phyloP scores from a whole-genome alignment of 2,113 vertebrate species.

The Pseudorectes ferrugineus region DNA sequence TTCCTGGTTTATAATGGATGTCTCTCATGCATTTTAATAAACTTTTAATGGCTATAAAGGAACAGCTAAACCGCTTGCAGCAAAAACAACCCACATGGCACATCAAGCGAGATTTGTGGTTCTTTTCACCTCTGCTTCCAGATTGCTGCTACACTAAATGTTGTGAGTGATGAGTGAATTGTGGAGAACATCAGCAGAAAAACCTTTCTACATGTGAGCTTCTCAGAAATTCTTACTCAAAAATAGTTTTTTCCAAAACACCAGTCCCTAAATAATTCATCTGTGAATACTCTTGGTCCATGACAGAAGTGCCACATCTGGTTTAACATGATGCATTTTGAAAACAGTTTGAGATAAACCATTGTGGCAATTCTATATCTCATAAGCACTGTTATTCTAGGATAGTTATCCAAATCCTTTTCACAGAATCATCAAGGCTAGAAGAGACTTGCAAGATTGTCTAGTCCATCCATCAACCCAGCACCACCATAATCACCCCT shows the following conservation, averaged over 20 bases:
- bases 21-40: constrained; percentile 45
- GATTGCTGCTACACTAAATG: not conserved
- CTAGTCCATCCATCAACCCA: not conserved
- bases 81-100: not conserved
- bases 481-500: not conserved
- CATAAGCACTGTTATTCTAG: not conserved
- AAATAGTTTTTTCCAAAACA: not conserved
- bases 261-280: not conserved
- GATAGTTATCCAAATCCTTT: not conserved
- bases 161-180: not conserved
- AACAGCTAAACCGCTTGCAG: not conserved
- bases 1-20: constrained; percentile 15
- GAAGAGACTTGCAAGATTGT: not conserved
- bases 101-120: constrained; percentile 7
- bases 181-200: not conserved
- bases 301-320: not conserved
- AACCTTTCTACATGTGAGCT: not conserved
- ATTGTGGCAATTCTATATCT: not conserved
- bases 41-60: constrained; percentile 34
- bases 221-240: not conserved
- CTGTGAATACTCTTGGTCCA: not conserved
- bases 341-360: not conserved
- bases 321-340: not conserved
- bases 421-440: not conserved
- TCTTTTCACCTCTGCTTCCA: constrained; percentile 26